phyloP scores from a whole-genome alignment of 2,113 vertebrate genomes.

The Ceyx cyanopectus region DNA sequence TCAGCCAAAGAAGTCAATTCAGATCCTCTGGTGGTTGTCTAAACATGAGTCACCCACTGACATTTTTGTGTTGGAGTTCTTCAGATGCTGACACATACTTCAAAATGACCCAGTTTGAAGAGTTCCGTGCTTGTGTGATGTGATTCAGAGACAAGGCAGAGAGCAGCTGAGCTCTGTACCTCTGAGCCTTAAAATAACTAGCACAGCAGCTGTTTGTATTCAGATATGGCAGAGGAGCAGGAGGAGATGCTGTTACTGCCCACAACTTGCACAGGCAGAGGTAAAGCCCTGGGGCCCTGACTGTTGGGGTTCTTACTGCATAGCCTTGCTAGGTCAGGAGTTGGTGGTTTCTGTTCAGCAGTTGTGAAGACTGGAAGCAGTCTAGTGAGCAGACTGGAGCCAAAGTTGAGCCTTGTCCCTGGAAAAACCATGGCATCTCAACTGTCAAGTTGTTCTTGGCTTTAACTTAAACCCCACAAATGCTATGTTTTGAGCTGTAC shows the following conservation, averaged over 20 bases:
- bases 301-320: not conserved
- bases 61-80: not conserved
- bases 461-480: not conserved
- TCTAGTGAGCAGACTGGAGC: not conserved
- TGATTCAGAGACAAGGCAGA: slow-evolving; percentile 36
- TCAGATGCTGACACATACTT: not conserved
- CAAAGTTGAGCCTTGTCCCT: not conserved
- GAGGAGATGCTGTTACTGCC: not conserved
- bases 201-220: not conserved
- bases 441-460: not conserved
- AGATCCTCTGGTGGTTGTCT: not conserved
- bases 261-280: not conserved
- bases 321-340: not conserved
- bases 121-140: not conserved
- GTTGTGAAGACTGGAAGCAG: not conserved
- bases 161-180: slow-evolving; percentile 47
- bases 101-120: slow-evolving; percentile 22
- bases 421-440: not conserved
- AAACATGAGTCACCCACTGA: not conserved
- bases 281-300: not conserved
- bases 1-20: not conserved
- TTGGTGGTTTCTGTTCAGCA: not conserved
- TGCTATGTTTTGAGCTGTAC: not conserved
- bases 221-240: not conserved
- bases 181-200: slow-evolving; percentile 24